Evolutionary conservation across 2,113 vertebrate species (phyloP), one percentile per base, ranked within the genome.

Genomic region (Podarcis raffonei): DNA sequence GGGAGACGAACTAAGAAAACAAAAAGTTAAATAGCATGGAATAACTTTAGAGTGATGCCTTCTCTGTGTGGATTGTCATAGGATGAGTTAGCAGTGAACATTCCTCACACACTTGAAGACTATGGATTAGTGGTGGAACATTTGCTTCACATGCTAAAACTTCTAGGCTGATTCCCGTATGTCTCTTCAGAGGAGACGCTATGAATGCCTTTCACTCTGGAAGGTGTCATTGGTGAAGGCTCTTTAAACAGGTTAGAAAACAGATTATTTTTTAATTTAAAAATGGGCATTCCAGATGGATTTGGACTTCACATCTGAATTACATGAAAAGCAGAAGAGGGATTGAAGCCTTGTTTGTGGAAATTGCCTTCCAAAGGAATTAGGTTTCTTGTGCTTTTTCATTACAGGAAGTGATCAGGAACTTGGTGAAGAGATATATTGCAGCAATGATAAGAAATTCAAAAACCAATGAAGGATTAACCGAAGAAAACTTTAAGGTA

Each of bases 401-500:
- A 86, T 96, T 96, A 66, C 96, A 99, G 99, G 99, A 99, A 96
- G 99, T 99, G 94, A 99, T 99, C 93, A 97, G 98, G 75, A 99
- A 93, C 96, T 97, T 99, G 94, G 99, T 99, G 94, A 99, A 99
- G 96, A 95, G 99, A 85, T 99, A 99, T 0, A 98, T 99, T 16
- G 98, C 99, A 62, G 98, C 98, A 89, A 99, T 99, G 98, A 98
- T 99, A 92, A 97, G 99, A 94, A 99, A 98, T 92, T 98, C 98
- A 84, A 99, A 99, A 97, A 99, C 98, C 37, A 98, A 98, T 0
- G 99, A 99, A 92, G 98, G 99, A 2, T 96, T 99, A 93, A 99
- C 98, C 1, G 98, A 99, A 96, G 98, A 99, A 94, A 99, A 99
- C 90, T 99, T 99, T 86, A 99, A 99, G 98, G 98, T 99, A 94